Evolutionary conservation across 2,113 vertebrate species (phyloP).

Genomic region (Petromus typicus): DNA sequence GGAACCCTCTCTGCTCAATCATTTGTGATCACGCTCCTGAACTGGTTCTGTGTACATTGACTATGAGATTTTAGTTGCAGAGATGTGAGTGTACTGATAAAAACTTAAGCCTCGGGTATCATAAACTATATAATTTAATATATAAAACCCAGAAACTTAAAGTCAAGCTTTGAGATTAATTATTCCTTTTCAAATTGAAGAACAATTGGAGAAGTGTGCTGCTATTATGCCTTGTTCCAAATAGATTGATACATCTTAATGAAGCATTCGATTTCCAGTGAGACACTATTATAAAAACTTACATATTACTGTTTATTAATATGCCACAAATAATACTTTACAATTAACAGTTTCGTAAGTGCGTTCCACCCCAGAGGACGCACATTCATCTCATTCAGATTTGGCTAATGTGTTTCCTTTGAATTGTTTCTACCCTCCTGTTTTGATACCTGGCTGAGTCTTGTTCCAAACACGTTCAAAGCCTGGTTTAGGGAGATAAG

Average conservation of each 20-base stretch:
- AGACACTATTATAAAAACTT: neutral
- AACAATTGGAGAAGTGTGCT: neutral
- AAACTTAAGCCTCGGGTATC: neutral
- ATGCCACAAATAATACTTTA: constrained; percentile 26
- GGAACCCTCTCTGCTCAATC: neutral
- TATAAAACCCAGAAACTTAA: neutral
- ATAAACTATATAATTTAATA: neutral
- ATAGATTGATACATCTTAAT: neutral
- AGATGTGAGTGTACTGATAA: neutral
- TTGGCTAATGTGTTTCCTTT: constrained; percentile 53
- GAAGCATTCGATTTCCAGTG: neutral
- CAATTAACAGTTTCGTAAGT: constrained; percentile 51
- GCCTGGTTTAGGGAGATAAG: constrained; percentile 63
- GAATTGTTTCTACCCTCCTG: constrained; percentile 35
- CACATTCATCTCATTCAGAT: constrained; percentile 58
- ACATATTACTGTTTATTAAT: constrained; percentile 1
- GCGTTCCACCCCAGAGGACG: neutral
- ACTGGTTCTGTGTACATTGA: neutral
- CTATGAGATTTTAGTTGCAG: neutral
- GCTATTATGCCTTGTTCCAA: neutral
- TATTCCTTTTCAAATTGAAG: neutral
- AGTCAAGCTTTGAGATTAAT: neutral
- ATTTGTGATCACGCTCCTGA: neutral
- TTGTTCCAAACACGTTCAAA: constrained; percentile 52
- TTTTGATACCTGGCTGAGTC: constrained; percentile 67